A percentile compares a stretch with the other conserved stretches of the same genome.
Evolutionary conservation across 1,140 invertebrate genomes (phyloP).

Genomic region (Thaumatotibia leucotreta): DNA sequence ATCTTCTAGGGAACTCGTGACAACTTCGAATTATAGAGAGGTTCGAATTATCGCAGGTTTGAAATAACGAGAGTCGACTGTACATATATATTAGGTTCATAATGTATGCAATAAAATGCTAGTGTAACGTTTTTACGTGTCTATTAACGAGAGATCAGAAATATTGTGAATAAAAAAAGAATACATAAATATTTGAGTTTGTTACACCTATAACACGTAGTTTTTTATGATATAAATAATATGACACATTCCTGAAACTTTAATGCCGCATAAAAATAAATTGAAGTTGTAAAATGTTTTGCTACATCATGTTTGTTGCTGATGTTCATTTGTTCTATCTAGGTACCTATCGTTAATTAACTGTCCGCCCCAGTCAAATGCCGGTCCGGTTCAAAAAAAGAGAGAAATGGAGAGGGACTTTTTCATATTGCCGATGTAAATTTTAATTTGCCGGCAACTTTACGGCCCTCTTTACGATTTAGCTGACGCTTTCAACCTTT

Average conservation of each 20-base stretch:
- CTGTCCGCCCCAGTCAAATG: conserved; percentile 62
- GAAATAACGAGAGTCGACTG: no score
- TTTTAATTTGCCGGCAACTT: conserved; percentile 71
- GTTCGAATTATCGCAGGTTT: no score
- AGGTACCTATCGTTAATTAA: conserved; percentile 54
- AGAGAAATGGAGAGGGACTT: conserved; percentile 58
- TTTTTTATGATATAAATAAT: no score
- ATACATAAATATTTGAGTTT: no score
- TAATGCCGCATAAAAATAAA: conserved; percentile 9
- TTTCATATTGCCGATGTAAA: conserved; percentile 73
- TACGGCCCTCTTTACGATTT: conserved; percentile 70
- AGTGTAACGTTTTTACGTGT: no score
- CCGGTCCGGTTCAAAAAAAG: conserved; percentile 49
- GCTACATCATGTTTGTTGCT: conserved; percentile 29
- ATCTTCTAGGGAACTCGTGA: no score
- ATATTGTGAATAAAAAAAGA: no score
- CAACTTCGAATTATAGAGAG: no score
- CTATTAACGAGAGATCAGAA: no score
- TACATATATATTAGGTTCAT: no score
- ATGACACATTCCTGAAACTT: background rate
- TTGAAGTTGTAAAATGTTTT: conserved; percentile 8
- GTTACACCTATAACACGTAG: no score
- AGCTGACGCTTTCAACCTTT: conserved; percentile 64
- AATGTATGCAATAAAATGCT: no score
- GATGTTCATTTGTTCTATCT: conserved; percentile 53